Evolutionary conservation across 2,888 invertebrate genomes (phyloP).

Genomic region (Metalampra italica): DNA sequence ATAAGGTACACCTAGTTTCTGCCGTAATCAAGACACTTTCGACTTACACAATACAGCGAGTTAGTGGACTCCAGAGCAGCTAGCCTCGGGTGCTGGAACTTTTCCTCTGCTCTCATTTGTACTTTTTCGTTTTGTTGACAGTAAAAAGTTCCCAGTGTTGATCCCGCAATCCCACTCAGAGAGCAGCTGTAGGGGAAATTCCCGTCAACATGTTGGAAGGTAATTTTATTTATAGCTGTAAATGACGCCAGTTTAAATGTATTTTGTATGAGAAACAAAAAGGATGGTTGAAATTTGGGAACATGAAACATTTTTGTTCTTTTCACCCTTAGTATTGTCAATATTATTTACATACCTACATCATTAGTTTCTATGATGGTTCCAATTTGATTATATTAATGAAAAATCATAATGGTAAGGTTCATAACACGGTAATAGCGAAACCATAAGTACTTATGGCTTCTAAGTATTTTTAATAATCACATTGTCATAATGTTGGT

Average conservation of each 20-base stretch:
- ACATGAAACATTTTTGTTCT: too few relatives aligned
- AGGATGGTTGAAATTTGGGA: too few relatives aligned
- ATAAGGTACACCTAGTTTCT: background rate
- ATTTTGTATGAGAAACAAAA: too few relatives aligned
- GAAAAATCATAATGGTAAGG: too few relatives aligned
- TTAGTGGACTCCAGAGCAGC: constrained; percentile 15
- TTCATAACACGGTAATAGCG: too few relatives aligned
- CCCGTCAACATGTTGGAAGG: background rate
- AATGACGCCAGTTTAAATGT: background rate
- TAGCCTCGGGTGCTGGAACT: constrained; percentile 29
- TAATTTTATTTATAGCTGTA: background rate
- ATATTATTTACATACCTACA: too few relatives aligned
- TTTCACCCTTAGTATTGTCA: too few relatives aligned
- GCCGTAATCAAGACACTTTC: background rate
- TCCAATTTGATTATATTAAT: too few relatives aligned
- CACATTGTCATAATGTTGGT: too few relatives aligned
- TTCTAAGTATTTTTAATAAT: too few relatives aligned
- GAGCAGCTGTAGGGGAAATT: background rate
- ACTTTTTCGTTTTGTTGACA: constrained; percentile 37
- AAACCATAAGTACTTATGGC: too few relatives aligned
- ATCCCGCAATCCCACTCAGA: background rate
- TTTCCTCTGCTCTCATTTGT: constrained; percentile 37
- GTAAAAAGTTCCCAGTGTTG: constrained; percentile 28
- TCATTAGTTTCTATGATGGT: too few relatives aligned
- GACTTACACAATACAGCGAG: constrained; percentile 24